Base-by-base conservation (phyloP, 2,888 invertebrate genomes). In the Esperia sulphurella region DNA sequence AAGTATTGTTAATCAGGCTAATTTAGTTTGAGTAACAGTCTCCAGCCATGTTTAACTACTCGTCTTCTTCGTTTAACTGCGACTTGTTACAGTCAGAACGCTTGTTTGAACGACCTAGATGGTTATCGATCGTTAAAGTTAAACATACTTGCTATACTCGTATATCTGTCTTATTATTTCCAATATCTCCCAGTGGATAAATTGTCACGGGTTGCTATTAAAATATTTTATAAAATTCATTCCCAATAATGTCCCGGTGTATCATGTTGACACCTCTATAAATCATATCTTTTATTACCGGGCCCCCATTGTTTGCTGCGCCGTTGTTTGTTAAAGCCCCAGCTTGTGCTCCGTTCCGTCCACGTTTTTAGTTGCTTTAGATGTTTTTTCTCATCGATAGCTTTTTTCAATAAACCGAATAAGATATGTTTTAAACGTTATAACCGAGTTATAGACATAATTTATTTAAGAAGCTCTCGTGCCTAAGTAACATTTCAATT, bases 271-370 rank as follows among this genome's bases (percentile, higher is more conserved):
- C 80, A 77, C 63, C 55, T 63, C 64, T 55, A 84, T 86, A 86
- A 81, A 87, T 88, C 83, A 83, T 82, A 65, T 68, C 74, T 78
- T 82, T 85, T 79, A 83, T 84, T 64, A 61, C 61, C 54, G 49
- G 53, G 59, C 59, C 74, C 75, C 83, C 68, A 71, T 76, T 79
- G 75, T 81, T 75, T 68, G 68, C 61, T 53, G 57, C 60, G 54
- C 55, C 53, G 61, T 67, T 76, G 71, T 78, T 80, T 78, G 74
- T 74, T 64, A 58, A 63, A 61, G 58, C 68, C 78, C 79, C 67
- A 60, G 59, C 63, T 60, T 70, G 65, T 61, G 56, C 55, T 5
- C 55, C n/a, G n/a, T n/a, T 47, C 51, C 55, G 54, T 66, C 54
- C 58, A 68, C 62, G 57, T 62, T 57, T 51, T 58, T 10, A 6